phyloP scores from a whole-genome alignment of 23 tunicate genomes.

The Ciona savignyi region DNA sequence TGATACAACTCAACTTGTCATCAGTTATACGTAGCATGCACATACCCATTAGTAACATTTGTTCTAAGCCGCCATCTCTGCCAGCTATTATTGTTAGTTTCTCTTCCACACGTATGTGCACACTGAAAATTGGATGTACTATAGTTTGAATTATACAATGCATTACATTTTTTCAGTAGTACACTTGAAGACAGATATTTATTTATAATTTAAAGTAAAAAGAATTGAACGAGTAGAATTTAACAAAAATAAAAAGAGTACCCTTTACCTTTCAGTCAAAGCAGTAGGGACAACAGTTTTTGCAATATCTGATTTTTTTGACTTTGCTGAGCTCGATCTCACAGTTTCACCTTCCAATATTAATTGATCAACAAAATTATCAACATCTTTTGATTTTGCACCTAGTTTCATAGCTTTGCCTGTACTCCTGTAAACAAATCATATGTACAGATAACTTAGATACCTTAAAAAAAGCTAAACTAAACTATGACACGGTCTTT shows the following conservation, averaged over 20 bases:
- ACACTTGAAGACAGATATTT: neutral
- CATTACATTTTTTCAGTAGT: neutral
- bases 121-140: constrained; percentile 17
- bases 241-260: neutral
- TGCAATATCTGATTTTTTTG: constrained; percentile 60
- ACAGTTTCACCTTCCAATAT: constrained; percentile 83
- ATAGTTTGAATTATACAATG: too few relatives aligned
- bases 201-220: neutral
- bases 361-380: constrained; percentile 81
- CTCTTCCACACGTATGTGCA: constrained; percentile 83
- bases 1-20: constrained; percentile 48
- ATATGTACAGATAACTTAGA: too few relatives aligned
- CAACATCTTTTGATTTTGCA: constrained; percentile 85
- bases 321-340: constrained; percentile 32
- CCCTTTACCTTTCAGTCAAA: constrained; percentile 40
- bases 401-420: constrained; percentile 95
- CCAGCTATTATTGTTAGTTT: constrained; percentile 68
- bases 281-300: constrained; percentile 77
- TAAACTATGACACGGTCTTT: too few relatives aligned
- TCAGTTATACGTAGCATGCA: constrained; percentile 70
- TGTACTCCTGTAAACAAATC: constrained; percentile 18
- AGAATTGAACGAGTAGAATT: neutral
- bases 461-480: too few relatives aligned
- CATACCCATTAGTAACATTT: constrained; percentile 61
- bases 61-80: constrained; percentile 79